phyloP scores from a whole-genome alignment of 2,113 vertebrate genomes.

The Tonatia bakeri region DNA sequence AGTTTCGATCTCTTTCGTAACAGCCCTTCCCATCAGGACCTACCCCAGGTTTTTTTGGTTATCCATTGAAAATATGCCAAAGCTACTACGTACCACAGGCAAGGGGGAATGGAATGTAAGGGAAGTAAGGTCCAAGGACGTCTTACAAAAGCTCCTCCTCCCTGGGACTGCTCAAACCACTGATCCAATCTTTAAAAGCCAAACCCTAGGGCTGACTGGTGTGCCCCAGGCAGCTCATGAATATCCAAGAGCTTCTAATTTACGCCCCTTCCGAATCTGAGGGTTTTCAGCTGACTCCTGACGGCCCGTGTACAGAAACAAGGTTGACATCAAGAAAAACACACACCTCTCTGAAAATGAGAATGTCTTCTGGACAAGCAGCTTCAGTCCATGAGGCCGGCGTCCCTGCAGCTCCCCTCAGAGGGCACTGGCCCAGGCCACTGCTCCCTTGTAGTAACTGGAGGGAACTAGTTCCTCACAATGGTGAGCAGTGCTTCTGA shows the following conservation, averaged over 20 bases:
- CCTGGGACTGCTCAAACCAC: not conserved
- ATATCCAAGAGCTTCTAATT: not conserved
- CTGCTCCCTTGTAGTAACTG: not conserved
- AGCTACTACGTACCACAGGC: not conserved
- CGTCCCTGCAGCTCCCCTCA: not conserved
- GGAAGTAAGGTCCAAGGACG: not conserved
- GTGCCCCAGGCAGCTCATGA: not conserved
- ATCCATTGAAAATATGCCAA: not conserved
- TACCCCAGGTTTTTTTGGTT: not conserved
- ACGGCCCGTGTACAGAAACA: not conserved
- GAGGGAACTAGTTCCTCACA: not conserved
- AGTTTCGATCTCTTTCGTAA: not conserved
- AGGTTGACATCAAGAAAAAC: not conserved
- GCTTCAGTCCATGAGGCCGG: not conserved
- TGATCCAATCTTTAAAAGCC: not conserved
- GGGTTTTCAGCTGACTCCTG: not conserved
- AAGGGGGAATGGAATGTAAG: not conserved
- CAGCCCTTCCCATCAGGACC: not conserved
- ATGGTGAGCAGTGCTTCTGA: not conserved
- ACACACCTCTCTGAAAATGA: not conserved
- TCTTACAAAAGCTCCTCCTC: not conserved
- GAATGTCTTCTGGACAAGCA: not conserved
- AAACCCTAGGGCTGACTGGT: not conserved
- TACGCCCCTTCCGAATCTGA: not conserved
- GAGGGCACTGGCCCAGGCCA: not conserved